These are phyloP conservation scores for Microctonus hyperodae DNA, from an alignment of 2,888 invertebrate species.

Conservation along the genomic window DNA sequence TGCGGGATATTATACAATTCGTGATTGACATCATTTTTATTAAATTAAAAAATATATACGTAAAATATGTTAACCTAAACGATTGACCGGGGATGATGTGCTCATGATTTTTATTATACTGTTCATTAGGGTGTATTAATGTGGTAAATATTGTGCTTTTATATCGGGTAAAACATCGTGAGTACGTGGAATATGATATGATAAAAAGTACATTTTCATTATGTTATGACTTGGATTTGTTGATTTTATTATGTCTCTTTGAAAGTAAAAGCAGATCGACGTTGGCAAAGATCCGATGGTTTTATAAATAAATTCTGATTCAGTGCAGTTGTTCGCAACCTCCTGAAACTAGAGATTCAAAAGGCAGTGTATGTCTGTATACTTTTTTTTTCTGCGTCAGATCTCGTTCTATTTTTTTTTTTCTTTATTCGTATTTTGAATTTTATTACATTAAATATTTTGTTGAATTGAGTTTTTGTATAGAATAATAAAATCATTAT, in stretches of 20 bases:
- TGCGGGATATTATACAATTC: background rate
- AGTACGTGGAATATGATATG: background rate
- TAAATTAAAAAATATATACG: background rate
- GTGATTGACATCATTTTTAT: background rate
- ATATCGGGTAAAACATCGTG: background rate
- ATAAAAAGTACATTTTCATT: background rate
- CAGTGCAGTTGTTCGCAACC: conserved; percentile 48
- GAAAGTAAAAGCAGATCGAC: conserved; percentile 40
- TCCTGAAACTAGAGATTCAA: conserved; percentile 26
- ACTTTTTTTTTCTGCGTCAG: conserved; percentile 12
- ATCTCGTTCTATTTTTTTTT: background rate
- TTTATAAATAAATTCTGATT: conserved; percentile 60
- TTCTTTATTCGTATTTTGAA: background rate
- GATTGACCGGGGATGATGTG: too few relatives aligned
- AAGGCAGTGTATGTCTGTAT: background rate
- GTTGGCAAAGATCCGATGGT: conserved; percentile 55
- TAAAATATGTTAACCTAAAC: too few relatives aligned
- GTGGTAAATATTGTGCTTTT: background rate
- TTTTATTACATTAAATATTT: background rate
- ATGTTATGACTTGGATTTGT: background rate
- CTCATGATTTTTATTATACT: background rate
- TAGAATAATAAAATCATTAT: background rate
- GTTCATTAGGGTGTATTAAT: background rate
- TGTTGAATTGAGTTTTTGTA: background rate
- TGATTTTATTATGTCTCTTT: conserved; percentile 1